Conservation (phyloP, 30 jellyfish, hydroid and myxozoan species). For the Chrysaora quinquecirrha region DNA sequence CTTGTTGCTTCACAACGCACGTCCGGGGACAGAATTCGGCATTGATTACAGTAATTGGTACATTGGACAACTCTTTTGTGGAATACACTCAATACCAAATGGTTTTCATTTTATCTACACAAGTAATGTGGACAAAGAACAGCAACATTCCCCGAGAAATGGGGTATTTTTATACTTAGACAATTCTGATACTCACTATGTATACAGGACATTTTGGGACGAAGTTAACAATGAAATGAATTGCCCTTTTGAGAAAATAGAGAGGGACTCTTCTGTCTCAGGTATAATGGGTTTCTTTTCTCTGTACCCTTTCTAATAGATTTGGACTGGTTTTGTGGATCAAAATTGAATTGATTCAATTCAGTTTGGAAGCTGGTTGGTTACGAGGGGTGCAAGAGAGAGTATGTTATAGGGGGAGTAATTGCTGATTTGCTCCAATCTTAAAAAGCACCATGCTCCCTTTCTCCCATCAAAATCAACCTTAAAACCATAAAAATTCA, state of each 20-base stretch:
- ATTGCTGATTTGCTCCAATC: no score
- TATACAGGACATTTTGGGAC: slow-evolving; percentile 29
- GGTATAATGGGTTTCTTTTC: no score
- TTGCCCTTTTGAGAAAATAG: neutral
- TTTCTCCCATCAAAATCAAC: no score
- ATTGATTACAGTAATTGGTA: slow-evolving; percentile 93
- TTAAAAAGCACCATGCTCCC: no score
- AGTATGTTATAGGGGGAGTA: no score
- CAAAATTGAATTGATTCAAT: no score
- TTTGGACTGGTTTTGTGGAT: no score
- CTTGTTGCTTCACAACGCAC: slow-evolving; percentile 51
- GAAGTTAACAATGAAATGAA: slow-evolving; percentile 33
- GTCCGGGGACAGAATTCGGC: slow-evolving; percentile 87
- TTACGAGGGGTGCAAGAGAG: no score
- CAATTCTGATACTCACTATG: neutral
- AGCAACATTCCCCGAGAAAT: slow-evolving; percentile 76
- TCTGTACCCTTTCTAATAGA: no score
- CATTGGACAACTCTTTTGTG: slow-evolving; percentile 81
- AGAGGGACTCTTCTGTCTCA: neutral
- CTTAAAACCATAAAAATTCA: no score
- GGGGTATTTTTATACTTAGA: slow-evolving; percentile 64
- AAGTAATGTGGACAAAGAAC: slow-evolving; percentile 59
- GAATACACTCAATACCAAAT: slow-evolving; percentile 75
- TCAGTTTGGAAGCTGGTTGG: no score
- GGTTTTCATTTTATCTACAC: slow-evolving; percentile 88